phyloP scores from a whole-genome alignment of 2,113 vertebrate species.

The Chrysochloris asiatica region DNA sequence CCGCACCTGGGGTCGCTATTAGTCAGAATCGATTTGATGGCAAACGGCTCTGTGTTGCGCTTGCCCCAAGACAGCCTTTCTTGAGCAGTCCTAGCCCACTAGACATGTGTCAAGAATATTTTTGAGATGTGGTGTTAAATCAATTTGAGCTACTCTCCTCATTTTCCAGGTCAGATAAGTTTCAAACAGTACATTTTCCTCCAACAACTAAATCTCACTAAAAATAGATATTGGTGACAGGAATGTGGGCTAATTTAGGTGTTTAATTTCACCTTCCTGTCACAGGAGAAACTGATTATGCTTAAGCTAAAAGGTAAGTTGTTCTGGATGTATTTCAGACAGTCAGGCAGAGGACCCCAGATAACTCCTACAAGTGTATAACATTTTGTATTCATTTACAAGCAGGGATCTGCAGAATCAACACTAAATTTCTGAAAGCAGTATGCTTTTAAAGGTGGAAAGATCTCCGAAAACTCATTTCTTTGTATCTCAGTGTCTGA shows the following conservation, averaged over 20 bases:
- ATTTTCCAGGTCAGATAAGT: not conserved
- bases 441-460: not conserved
- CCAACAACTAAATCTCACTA: not conserved
- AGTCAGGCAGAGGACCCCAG: not conserved
- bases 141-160: not conserved
- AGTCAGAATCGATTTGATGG: not conserved
- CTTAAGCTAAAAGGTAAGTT: conserved; percentile 22
- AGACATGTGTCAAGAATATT: not conserved
- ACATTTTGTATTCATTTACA: conserved; percentile 24
- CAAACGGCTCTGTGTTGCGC: not conserved
- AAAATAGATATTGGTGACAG: not conserved
- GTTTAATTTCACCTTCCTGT: not conserved
- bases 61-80: not conserved
- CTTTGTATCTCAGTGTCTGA: not conserved
- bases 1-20: not conserved
- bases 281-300: conserved; percentile 13
- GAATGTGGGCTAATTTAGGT: not conserved
- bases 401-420: not conserved
- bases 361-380: not conserved
- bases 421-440: not conserved
- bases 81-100: not conserved
- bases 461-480: not conserved
- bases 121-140: not conserved
- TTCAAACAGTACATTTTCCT: not conserved
- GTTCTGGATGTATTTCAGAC: not conserved